Evolutionary conservation across 2,797 vertebrate species (phyloP).

Genomic region (Chaenodraco wilsoni): DNA sequence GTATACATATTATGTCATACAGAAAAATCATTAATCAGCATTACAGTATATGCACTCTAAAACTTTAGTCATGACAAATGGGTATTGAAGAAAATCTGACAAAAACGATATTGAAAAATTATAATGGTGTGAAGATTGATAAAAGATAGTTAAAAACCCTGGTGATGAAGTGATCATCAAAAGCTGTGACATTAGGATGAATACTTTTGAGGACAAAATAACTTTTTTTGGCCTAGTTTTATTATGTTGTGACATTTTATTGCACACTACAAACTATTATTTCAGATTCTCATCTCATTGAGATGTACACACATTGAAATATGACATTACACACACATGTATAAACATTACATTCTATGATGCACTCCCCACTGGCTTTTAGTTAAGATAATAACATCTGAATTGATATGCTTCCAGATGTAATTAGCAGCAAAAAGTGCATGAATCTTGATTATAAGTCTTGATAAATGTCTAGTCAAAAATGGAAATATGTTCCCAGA

Average conservation of each 20-base stretch:
- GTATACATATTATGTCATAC: neutral
- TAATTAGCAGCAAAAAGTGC: neutral
- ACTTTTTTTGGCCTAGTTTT: neutral
- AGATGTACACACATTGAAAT: neutral
- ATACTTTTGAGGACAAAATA: neutral
- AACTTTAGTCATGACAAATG: neutral
- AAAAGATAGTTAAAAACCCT: neutral
- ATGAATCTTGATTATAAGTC: neutral
- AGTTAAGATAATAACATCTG: neutral
- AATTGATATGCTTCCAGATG: neutral
- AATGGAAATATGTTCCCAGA: neutral
- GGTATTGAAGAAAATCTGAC: too few relatives aligned
- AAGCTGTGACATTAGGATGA: neutral
- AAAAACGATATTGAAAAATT: too few relatives aligned
- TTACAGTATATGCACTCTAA: neutral
- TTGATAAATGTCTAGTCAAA: neutral
- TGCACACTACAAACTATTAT: neutral
- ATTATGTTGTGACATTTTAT: neutral
- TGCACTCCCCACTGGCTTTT: neutral
- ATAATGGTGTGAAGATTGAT: neutral
- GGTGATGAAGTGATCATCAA: neutral
- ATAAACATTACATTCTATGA: neutral
- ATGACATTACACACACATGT: neutral
- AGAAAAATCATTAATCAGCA: neutral
- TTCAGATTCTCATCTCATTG: neutral